Conservation (phyloP, 2,113 vertebrate species). For the Carassius carassius region DNA sequence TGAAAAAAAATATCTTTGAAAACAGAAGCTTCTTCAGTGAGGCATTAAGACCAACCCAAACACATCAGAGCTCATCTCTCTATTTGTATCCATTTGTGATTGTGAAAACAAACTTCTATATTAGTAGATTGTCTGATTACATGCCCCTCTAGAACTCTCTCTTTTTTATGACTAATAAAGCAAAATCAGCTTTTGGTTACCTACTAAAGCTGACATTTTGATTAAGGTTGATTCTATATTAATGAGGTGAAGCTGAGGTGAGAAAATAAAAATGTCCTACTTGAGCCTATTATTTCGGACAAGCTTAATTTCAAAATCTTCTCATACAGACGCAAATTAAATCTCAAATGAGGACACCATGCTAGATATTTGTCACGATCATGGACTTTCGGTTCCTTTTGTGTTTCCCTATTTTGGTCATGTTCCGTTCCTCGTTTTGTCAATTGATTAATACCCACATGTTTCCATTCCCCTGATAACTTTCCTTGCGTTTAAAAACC, state of each 20-base stretch:
- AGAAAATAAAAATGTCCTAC: background rate
- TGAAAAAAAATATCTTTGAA: conserved; percentile 7
- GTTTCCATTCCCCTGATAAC: no score
- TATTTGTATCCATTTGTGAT: background rate
- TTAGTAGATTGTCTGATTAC: conserved; percentile 24
- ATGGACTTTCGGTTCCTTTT: no score
- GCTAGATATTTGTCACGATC: no score
- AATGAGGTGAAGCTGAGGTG: background rate
- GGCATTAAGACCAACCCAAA: conserved; percentile 1
- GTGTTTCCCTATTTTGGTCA: no score
- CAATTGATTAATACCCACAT: no score
- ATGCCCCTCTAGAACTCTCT: background rate
- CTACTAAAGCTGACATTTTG: conserved; percentile 19
- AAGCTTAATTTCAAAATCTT: background rate
- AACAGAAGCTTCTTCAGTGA: conserved; percentile 15
- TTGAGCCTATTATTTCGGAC: background rate
- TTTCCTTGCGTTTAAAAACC: no score
- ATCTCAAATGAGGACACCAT: background rate
- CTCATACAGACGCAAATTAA: background rate
- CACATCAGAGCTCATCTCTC: background rate
- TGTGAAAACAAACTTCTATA: conserved; percentile 30
- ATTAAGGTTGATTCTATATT: background rate
- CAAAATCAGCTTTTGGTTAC: conserved; percentile 6
- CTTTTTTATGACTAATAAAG: conserved; percentile 42
- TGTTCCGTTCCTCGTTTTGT: no score